These are phyloP conservation scores for Lepilemur septentrionalis DNA, from an alignment of 2,797 vertebrate genomes.

Conservation along the genomic window DNA sequence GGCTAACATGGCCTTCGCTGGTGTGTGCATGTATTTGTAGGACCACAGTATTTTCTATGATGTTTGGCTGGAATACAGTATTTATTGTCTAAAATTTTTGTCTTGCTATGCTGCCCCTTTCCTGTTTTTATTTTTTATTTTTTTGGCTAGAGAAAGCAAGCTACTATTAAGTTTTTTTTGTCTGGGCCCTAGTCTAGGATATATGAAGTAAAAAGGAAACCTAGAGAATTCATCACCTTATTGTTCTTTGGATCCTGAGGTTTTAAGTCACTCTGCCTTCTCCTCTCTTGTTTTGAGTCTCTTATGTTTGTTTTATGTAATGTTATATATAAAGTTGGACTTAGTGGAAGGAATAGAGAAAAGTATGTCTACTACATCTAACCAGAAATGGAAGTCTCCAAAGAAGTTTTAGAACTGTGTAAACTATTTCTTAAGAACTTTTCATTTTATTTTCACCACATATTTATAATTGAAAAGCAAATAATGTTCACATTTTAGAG, in stretches of 20 bases:
- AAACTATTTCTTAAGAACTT: neutral
- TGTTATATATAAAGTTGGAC: neutral
- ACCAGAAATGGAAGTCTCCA: neutral
- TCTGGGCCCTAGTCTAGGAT: neutral
- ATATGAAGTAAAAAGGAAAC: neutral
- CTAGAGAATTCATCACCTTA: neutral
- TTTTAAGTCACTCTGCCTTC: neutral
- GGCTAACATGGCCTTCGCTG: neutral
- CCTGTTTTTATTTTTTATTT: neutral
- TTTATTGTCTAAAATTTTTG: neutral
- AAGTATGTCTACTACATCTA: neutral
- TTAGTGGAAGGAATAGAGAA: neutral
- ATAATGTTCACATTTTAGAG: neutral
- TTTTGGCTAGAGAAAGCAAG: neutral
- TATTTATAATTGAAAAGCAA: neutral
- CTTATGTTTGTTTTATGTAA: neutral
- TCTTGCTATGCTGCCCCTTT: neutral
- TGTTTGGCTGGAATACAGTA: neutral
- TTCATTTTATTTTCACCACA: neutral
- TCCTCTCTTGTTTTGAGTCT: neutral
- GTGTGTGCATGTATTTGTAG: too few relatives aligned
- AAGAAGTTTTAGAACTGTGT: neutral
- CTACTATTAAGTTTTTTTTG: neutral
- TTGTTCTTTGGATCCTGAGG: neutral
- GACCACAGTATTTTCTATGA: neutral